Evolutionary conservation across 2,113 vertebrate genomes (phyloP), one percentile per base, ranked within the genome.

Genomic region (Actenoides lindsayi): DNA sequence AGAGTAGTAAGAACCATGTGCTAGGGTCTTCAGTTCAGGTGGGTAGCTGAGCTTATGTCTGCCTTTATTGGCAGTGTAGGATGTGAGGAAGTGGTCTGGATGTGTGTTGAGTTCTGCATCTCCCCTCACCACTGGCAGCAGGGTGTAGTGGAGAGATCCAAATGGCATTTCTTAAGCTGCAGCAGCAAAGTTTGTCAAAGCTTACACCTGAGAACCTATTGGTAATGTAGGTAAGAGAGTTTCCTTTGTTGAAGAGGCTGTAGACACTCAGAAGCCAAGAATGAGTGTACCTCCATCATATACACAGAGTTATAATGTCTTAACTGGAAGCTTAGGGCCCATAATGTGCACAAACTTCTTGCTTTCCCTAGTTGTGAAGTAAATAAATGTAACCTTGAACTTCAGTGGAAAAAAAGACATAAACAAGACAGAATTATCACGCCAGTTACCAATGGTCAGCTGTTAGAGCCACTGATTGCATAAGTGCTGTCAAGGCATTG

Each of bases 231-330:
- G 28, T 50, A 60, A 78, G 68, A 82, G 48, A 21, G 13, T 33
- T 83, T 92, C 51, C 31, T 86, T 73, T 46, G 44, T 46, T 76
- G 33, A 88, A 93, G 68, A 76, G 21, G 13, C 28, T 94, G 90
- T 56, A 85, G n/a, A 25, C 6, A 10, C 23, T 70, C 75, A 44
- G 13, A 73, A 83, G 35, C 16, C 41, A 80, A 80, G 44, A 80
- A 48, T 18, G 48, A 31, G 13, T 14, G 11, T 59, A 39, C 23
- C 17, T 71, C 24, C 3, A 3, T 53, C 39, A 68, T 21, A 46
- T 5, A 57, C 10, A 21, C 12, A 28, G 33, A 73, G 13, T 71
- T 90, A 46, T 28, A 78, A 48, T 48, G 39, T 12, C 57, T 79
- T 69, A 44, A 57, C 24, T 75, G 51, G 51, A 83, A 74, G 50